Evolutionary conservation across 30 jellyfish, hydroid and myxozoan species (phyloP).

Genomic region (Aurelia sp.): DNA sequence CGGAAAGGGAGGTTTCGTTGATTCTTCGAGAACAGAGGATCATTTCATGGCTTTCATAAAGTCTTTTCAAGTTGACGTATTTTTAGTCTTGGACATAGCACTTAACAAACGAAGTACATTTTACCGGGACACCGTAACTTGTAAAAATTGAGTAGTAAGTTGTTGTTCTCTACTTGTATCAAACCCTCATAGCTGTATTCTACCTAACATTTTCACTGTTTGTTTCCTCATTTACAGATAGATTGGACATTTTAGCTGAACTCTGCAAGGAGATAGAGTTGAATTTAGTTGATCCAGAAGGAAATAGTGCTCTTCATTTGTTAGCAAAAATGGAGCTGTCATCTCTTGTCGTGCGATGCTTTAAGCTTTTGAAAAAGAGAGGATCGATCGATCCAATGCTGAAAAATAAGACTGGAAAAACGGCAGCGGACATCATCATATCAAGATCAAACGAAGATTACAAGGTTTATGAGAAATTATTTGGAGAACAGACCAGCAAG

Average conservation of each 20-base stretch:
- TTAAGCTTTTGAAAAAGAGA: constrained; percentile 27
- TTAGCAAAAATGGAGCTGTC: constrained; percentile 35
- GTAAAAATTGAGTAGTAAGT: no score
- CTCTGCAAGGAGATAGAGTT: constrained; percentile 16
- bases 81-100: no score
- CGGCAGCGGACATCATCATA: constrained; percentile 30
- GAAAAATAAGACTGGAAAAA: constrained; percentile 34
- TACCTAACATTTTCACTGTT: no score
- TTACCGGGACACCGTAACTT: no score
- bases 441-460: neutral
- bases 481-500: neutral
- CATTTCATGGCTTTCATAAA: no score
- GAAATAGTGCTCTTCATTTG: constrained; percentile 66
- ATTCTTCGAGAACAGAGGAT: no score
- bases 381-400: constrained; percentile 11
- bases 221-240: constrained; percentile 16
- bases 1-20: no score
- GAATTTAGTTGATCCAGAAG: constrained; percentile 21
- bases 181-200: no score
- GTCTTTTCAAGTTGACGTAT: no score
- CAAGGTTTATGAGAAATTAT: constrained; percentile 15
- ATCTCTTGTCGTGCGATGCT: constrained; percentile 8
- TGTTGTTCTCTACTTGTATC: no score
- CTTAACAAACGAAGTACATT: no score
- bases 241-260: constrained; percentile 32